Percentiles rank a stretch among this genome's conserved stretches.
Evolutionary conservation across 2,113 vertebrate genomes (phyloP).

Genomic region (Isurus oxyrinchus): DNA sequence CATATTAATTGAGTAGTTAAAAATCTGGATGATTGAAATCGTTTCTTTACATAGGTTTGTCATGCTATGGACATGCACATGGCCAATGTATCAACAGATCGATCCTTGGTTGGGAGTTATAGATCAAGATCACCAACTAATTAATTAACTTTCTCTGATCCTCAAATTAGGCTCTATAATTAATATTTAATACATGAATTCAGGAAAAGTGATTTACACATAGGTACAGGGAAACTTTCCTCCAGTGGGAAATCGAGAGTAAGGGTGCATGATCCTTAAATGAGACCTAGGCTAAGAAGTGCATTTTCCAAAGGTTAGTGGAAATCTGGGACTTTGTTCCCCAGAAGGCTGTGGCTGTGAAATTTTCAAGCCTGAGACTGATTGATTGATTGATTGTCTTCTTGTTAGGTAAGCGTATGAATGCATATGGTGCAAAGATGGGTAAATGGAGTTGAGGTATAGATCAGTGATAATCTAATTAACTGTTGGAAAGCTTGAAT

Average conservation of each 20-base stretch:
- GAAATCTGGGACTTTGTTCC: neutral
- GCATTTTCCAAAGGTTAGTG: neutral
- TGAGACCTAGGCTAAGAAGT: neutral
- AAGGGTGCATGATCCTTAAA: neutral
- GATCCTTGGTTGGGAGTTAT: neutral
- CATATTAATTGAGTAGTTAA: neutral
- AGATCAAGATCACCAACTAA: neutral
- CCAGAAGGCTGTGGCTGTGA: neutral
- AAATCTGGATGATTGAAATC: neutral
- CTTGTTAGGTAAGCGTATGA: neutral
- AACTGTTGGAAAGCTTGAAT: neutral
- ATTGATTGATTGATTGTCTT: too few species aligned
- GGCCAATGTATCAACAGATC: neutral
- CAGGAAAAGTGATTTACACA: neutral
- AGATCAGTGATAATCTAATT: neutral
- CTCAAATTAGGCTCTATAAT: neutral
- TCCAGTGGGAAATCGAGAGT: neutral
- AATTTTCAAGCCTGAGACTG: neutral
- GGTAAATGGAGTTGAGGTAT: neutral
- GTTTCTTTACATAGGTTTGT: neutral
- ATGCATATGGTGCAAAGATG: neutral
- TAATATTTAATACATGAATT: neutral
- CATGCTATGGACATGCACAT: neutral
- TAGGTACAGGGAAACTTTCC: neutral
- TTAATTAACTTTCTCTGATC: neutral